These are phyloP conservation scores for Coenonympha arcania DNA, from an alignment of 2,888 invertebrate genomes.

Conservation along the genomic window DNA sequence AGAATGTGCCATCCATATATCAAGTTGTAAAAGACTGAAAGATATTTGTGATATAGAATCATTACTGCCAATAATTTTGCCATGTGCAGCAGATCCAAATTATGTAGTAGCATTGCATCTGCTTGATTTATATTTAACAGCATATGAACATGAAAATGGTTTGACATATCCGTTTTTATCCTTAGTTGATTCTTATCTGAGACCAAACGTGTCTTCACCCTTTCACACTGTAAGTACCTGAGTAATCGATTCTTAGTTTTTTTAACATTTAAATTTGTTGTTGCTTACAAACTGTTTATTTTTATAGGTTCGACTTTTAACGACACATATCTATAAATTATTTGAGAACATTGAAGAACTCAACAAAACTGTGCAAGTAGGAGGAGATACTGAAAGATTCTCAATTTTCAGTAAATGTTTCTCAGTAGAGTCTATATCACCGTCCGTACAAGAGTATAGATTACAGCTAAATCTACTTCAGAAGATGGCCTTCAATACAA, in stretches of 20 bases:
- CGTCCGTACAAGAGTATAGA: constrained; percentile 85
- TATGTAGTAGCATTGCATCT: constrained; percentile 67
- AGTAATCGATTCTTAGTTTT: background rate
- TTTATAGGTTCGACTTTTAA: constrained; percentile 78
- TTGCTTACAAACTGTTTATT: background rate
- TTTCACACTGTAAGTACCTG: constrained; percentile 76
- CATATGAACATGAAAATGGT: constrained; percentile 62
- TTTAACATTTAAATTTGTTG: background rate
- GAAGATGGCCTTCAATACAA: constrained; percentile 78
- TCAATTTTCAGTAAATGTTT: constrained; percentile 79
- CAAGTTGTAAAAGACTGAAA: constrained; percentile 61
- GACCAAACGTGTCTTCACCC: constrained; percentile 78
- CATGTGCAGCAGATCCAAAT: constrained; percentile 60
- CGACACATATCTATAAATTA: constrained; percentile 81
- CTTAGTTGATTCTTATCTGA: constrained; percentile 70
- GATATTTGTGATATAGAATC: constrained; percentile 59
- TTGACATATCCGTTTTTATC: constrained; percentile 57
- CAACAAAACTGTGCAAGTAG: constrained; percentile 48
- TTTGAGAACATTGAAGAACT: constrained; percentile 75
- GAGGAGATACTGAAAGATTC: constrained; percentile 58
- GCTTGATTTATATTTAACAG: constrained; percentile 71
- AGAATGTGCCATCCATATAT: constrained; percentile 75
- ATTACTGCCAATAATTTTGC: constrained; percentile 59
- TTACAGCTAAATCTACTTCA: constrained; percentile 83
- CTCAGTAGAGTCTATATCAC: constrained; percentile 79